Base-by-base conservation (phyloP, 2,888 invertebrate genomes). In the Epistrophe grossulariae region DNA sequence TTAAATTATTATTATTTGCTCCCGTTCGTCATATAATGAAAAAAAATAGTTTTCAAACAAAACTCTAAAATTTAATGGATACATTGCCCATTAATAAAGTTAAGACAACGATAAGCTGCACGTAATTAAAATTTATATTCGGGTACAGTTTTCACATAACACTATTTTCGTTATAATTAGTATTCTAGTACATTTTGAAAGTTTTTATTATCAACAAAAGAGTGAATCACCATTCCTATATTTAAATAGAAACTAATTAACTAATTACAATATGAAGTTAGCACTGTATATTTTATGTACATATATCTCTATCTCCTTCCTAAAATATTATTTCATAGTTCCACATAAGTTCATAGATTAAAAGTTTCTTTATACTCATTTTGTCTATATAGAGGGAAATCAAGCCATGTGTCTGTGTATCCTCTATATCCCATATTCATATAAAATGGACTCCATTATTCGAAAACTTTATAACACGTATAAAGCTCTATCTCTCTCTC, bases 381-480 rank as follows among this genome's bases (percentile, higher is more conserved):
- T n/a, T 35, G 19, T 68, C 68, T 50, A 45, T 17, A 31, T 35
- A 31, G 10, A 19, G 15, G 13, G 2, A 38, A 17, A 66, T 28
- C 35, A 38, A 38, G 35, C 19, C 50, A 48, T 66, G 50, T 13
- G 13, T 31, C 31, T 13, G 10, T 43, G 43, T 64, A n/a, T 31
- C 13, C 48, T 38, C 38, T 19, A 24, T 24, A 45, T 76, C 59
- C 66, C 68, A 40, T 59, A 60, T 68, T 50, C 59, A 17, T 15
- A 50, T 15, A 50, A 59, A 66, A 71, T 66, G 48, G 48, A 19
- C 19, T 50, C 50, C 50, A 68, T 68, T 68, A 68, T 50, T 50
- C 43, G 35, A 68, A 68, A 68, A 68, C 50, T 68, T 68, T 68
- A 68, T 68, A 68, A 15, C 68, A 68, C 68, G 68, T 68, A 68